Conservation (phyloP, 1,140 invertebrate species). For the Penaeus chinensis region DNA sequence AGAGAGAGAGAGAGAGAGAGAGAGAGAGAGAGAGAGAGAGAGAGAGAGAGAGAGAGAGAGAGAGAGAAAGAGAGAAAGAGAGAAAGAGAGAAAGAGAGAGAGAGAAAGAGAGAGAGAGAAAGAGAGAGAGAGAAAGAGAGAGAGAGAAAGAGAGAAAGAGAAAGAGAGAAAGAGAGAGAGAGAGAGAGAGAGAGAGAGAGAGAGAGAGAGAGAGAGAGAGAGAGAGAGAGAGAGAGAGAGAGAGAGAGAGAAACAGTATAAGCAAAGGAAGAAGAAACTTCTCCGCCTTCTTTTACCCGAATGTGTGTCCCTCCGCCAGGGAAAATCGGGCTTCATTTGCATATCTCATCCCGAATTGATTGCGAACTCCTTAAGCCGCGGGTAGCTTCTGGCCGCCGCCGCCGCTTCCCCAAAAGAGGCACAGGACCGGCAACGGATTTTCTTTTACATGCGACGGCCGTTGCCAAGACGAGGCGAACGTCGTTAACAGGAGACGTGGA, state of each 20-base stretch:
- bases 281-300: neutral
- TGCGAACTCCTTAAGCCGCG: too few species aligned
- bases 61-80: neutral
- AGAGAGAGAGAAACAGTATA: constrained; percentile 17
- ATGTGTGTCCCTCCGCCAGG: neutral
- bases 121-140: neutral
- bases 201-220: neutral
- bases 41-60: neutral
- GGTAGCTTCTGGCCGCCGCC: too few species aligned
- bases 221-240: neutral
- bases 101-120: neutral
- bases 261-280: neutral
- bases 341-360: neutral
- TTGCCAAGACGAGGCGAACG: too few species aligned
- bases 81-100: neutral
- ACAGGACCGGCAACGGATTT: too few species aligned
- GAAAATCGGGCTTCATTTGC: constrained; percentile 15
- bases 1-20: neutral
- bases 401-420: too few species aligned
- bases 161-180: neutral
- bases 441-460: too few species aligned
- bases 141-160: neutral
- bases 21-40: neutral
- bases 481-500: too few species aligned
- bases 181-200: neutral